Conservation (phyloP, 2,113 vertebrate genomes). For the Chamaetylas fuelleborni region DNA sequence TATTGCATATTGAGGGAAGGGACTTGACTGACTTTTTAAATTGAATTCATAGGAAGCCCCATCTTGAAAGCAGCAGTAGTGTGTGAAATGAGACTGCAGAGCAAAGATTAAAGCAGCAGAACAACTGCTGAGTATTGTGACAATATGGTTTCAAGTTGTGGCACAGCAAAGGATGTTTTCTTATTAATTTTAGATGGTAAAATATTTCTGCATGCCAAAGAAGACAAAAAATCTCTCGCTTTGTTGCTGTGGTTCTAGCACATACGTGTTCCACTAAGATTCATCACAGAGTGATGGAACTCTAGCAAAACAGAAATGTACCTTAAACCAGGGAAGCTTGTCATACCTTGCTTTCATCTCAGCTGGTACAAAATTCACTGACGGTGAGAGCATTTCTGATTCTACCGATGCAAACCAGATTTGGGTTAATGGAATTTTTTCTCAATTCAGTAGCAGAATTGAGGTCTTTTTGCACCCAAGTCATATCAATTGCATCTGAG, state of each 20-base stretch:
- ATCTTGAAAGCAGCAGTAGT: background rate
- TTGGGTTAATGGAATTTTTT: background rate
- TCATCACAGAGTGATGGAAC: background rate
- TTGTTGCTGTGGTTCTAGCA: background rate
- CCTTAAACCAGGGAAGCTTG: background rate
- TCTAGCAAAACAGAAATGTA: background rate
- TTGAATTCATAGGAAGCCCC: background rate
- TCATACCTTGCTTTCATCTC: background rate
- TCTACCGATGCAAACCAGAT: background rate
- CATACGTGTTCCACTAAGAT: accelerated
- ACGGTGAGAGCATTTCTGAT: background rate
- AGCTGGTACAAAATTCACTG: background rate
- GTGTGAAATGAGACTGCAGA: background rate
- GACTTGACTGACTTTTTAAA: background rate
- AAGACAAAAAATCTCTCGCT: background rate
- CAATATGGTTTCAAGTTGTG: background rate
- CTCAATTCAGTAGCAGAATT: background rate
- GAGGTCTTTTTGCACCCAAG: background rate
- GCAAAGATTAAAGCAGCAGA: background rate
- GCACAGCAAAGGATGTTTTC: background rate
- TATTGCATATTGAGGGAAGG: background rate
- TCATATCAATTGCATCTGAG: background rate
- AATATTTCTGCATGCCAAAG: background rate
- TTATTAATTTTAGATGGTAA: background rate
- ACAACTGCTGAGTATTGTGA: background rate